Evolutionary conservation across 2,797 vertebrate species (phyloP).

Genomic region (Gymnodraco acuticeps): DNA sequence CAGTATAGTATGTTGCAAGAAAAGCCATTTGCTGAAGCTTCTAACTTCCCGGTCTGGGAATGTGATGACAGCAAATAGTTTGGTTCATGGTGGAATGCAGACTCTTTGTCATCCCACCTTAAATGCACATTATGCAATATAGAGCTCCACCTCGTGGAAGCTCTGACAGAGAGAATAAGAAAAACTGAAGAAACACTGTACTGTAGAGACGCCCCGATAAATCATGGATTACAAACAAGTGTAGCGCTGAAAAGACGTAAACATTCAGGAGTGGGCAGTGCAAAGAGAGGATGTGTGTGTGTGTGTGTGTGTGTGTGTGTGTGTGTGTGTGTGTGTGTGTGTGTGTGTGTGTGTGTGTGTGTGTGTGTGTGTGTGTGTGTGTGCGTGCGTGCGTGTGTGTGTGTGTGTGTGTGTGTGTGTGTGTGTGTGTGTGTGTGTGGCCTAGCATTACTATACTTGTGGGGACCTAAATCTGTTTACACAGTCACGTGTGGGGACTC

Average conservation of each 20-base stretch:
- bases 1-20: background rate
- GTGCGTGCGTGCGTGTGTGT: constrained; percentile 24
- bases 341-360: constrained; percentile 18
- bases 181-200: background rate
- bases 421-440: constrained; percentile 20
- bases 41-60: too few species aligned
- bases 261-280: constrained; percentile 8
- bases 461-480: too few species aligned
- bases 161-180: background rate
- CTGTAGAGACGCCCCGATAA: background rate
- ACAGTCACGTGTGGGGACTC: too few species aligned
- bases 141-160: constrained; percentile 28
- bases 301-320: constrained; percentile 13
- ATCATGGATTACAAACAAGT: constrained; percentile 20
- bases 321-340: constrained; percentile 20
- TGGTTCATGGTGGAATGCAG: background rate
- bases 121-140: background rate
- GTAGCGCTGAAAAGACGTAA: background rate
- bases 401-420: constrained; percentile 25
- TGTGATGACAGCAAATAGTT: background rate
- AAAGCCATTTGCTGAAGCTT: background rate
- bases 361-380: constrained; percentile 15
- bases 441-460: too few species aligned
- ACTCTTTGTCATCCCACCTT: background rate
- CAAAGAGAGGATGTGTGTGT: constrained; percentile 3